phyloP scores from a whole-genome alignment of 2,888 invertebrate species.

The Drosophila birchii region DNA sequence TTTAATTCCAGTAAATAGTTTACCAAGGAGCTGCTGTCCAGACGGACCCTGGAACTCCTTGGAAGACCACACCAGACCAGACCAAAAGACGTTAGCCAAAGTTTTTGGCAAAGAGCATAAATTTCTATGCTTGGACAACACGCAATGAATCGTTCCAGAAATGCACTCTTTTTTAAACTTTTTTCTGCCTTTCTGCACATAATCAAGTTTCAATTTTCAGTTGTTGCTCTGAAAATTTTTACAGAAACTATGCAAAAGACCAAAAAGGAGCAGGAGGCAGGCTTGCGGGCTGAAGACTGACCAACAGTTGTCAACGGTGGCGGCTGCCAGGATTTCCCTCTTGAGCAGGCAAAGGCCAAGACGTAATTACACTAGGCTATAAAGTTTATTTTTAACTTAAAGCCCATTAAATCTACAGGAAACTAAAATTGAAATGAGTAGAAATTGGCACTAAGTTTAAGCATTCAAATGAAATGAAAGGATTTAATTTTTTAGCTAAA shows the following conservation, averaged over 20 bases:
- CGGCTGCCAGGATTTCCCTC: constrained; percentile 40
- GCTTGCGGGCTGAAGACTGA: constrained; percentile 49
- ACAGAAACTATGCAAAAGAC: constrained; percentile 60
- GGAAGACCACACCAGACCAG: constrained; percentile 14
- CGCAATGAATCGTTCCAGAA: constrained; percentile 23
- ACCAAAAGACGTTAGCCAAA: constrained; percentile 54
- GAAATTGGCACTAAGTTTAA: fast-evolving
- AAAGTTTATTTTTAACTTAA: constrained; percentile 2
- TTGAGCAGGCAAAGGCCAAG: constrained; percentile 31
- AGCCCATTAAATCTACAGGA: too few species aligned
- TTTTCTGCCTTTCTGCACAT: constrained; percentile 79
- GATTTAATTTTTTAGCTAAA: neutral
- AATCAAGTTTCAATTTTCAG: constrained; percentile 83
- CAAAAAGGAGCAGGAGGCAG: constrained; percentile 23
- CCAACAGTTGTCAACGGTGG: constrained; percentile 71
- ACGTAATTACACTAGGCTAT: constrained; percentile 57
- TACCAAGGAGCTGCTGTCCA: constrained; percentile 34
- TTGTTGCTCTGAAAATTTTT: constrained; percentile 58
- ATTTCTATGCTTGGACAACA: constrained; percentile 65
- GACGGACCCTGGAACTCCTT: constrained; percentile 14
- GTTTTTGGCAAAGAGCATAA: constrained; percentile 77
- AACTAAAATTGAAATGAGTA: fast-evolving
- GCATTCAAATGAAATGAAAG: neutral
- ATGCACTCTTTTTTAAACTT: constrained; percentile 41
- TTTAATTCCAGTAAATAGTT: constrained; percentile 72